phyloP scores from a whole-genome alignment of 2,797 vertebrate genomes.

The Lepidocolaptes lacrymiger region DNA sequence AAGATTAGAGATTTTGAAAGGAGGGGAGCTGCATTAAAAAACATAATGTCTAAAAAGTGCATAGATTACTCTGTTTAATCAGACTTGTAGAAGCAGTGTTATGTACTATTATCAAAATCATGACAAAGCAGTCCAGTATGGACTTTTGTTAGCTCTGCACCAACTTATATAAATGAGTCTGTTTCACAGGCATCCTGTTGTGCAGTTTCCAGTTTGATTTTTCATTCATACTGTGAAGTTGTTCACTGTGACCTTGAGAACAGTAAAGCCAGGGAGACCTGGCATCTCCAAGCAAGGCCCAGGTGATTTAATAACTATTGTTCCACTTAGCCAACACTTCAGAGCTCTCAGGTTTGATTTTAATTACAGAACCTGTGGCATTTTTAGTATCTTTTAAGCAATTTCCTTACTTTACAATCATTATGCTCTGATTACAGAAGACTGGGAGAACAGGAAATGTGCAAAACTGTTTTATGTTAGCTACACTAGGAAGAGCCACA shows the following conservation, averaged over 20 bases:
- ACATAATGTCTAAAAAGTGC: background rate
- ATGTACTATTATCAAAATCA: background rate
- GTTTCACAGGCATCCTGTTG: background rate
- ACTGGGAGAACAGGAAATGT: background rate
- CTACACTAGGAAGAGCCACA: background rate
- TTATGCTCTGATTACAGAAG: background rate
- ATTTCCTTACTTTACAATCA: background rate
- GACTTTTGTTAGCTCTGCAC: background rate
- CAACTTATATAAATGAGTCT: background rate
- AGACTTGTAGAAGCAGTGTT: background rate
- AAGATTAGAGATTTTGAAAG: background rate
- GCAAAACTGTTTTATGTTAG: background rate
- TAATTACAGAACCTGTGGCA: background rate
- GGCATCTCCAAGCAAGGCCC: background rate
- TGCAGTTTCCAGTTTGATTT: background rate
- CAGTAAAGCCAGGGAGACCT: background rate
- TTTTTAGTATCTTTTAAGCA: background rate
- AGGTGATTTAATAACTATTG: background rate
- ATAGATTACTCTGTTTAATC: background rate
- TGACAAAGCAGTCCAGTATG: background rate
- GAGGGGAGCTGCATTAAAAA: background rate
- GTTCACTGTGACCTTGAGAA: background rate
- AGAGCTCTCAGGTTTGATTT: constrained; percentile 13
- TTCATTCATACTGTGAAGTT: background rate
- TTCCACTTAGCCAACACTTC: background rate